Conservation (phyloP, 2,888 invertebrate genomes). For the Amblyjoppa fuscipennis region DNA sequence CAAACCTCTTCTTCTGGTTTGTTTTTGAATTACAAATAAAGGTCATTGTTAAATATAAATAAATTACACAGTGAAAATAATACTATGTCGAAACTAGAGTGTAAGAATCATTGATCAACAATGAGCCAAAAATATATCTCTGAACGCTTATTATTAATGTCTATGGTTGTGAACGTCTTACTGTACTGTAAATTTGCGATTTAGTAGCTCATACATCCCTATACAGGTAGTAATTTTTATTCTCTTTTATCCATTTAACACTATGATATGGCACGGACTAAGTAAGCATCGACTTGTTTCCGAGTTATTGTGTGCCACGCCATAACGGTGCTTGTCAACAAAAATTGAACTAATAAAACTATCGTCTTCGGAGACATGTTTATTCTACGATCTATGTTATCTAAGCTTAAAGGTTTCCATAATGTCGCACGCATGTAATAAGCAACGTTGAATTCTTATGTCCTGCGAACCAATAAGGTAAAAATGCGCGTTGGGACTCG, state of each 20-base stretch:
- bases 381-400: constrained; percentile 9
- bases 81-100: constrained; percentile 75
- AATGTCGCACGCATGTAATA: not conserved
- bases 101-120: constrained; percentile 82
- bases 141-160: constrained; percentile 69
- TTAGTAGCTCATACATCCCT: constrained; percentile 54
- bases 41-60: constrained; percentile 67
- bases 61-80: constrained; percentile 73
- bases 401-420: constrained; percentile 13
- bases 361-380: constrained; percentile 6
- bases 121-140: constrained; percentile 81
- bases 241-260: constrained; percentile 27
- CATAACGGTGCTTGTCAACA: constrained; percentile 19
- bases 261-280: constrained; percentile 59
- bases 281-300: constrained; percentile 38
- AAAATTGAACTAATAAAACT: constrained; percentile 29
- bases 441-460: not conserved
- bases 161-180: constrained; percentile 55
- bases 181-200: constrained; percentile 21
- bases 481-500: constrained; percentile 27
- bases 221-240: constrained; percentile 60
- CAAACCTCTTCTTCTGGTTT: not conserved
- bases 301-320: constrained; percentile 23
- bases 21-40: constrained; percentile 19
- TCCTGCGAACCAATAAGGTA: not conserved